phyloP scores from a whole-genome alignment of 2,113 vertebrate species.

The Zapornia atra region DNA sequence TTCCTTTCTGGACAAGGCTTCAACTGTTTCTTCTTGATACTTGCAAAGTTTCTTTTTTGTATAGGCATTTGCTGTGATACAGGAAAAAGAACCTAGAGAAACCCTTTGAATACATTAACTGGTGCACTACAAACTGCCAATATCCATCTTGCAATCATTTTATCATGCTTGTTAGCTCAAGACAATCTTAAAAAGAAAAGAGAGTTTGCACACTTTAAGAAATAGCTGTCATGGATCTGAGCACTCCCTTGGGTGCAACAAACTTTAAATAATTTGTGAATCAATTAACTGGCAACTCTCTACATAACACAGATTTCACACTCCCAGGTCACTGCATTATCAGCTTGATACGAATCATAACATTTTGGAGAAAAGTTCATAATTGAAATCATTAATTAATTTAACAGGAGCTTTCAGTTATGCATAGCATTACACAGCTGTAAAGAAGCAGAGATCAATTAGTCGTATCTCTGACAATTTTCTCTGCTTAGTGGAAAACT shows the following conservation, averaged over 20 bases:
- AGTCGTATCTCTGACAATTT: slow-evolving; percentile 79
- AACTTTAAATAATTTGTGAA: slow-evolving; percentile 99
- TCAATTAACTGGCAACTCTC: slow-evolving; percentile 96
- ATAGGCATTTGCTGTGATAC: background rate
- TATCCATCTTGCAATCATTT: slow-evolving; percentile 45
- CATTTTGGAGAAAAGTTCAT: slow-evolving; percentile 96
- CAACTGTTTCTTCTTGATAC: background rate
- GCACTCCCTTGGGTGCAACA: slow-evolving; percentile 88
- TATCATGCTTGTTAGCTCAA: slow-evolving; percentile 77
- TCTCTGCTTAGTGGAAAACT: slow-evolving; percentile 72
- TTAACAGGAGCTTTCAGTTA: slow-evolving; percentile 94
- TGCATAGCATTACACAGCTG: slow-evolving; percentile 91
- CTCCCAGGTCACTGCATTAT: slow-evolving; percentile 89
- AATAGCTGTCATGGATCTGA: slow-evolving; percentile 85
- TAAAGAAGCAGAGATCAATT: slow-evolving; percentile 88
- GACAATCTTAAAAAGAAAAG: slow-evolving; percentile 75
- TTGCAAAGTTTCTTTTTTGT: background rate
- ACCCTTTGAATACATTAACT: background rate
- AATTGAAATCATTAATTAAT: slow-evolving; percentile 97
- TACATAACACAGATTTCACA: slow-evolving; percentile 91
- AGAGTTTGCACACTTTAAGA: slow-evolving; percentile 84
- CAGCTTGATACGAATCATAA: slow-evolving; percentile 91
- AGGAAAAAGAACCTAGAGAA: background rate
- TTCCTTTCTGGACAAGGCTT: background rate
- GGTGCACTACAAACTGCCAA: background rate